Evolutionary conservation across 1,140 invertebrate genomes (phyloP).

Genomic region (Metopolophium dirhodum): DNA sequence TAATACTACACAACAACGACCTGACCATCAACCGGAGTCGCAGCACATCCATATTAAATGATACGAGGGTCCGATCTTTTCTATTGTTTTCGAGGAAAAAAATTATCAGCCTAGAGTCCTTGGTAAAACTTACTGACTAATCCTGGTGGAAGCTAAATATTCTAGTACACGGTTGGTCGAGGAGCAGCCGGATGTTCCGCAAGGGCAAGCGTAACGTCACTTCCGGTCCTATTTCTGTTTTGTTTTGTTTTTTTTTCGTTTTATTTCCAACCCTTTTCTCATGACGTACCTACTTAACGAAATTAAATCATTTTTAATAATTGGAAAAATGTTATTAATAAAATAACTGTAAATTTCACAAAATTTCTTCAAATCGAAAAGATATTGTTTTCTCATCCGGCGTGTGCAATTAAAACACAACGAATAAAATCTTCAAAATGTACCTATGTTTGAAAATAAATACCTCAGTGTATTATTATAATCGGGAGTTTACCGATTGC

Average conservation of each 20-base stretch:
- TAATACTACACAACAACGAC: background rate
- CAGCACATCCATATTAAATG: background rate
- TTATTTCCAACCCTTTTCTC: conserved; percentile 36
- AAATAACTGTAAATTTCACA: conserved; percentile 31
- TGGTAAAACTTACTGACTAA: conserved; percentile 51
- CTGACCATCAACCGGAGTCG: background rate
- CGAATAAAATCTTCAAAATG: background rate
- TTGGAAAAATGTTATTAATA: conserved; percentile 44
- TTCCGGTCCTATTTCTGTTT: conserved; percentile 7
- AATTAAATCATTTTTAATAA: conserved; percentile 27
- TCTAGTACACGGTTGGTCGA: conserved; percentile 52
- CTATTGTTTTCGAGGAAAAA: conserved; percentile 40
- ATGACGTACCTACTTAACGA: background rate
- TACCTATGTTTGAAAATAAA: background rate
- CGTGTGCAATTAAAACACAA: background rate
- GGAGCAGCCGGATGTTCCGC: conserved; percentile 54
- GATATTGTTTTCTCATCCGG: conserved; percentile 22
- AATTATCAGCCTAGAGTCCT: conserved; percentile 10
- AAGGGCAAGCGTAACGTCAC: conserved; percentile 56
- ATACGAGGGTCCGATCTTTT: background rate
- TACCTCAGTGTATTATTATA: background rate
- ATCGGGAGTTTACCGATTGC: background rate
- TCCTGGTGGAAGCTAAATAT: conserved; percentile 42
- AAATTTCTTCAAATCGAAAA: background rate
- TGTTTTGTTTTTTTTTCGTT: background rate